Evolutionary conservation across 2,888 invertebrate genomes (phyloP).

Genomic region (Pristionchus japonicus): DNA sequence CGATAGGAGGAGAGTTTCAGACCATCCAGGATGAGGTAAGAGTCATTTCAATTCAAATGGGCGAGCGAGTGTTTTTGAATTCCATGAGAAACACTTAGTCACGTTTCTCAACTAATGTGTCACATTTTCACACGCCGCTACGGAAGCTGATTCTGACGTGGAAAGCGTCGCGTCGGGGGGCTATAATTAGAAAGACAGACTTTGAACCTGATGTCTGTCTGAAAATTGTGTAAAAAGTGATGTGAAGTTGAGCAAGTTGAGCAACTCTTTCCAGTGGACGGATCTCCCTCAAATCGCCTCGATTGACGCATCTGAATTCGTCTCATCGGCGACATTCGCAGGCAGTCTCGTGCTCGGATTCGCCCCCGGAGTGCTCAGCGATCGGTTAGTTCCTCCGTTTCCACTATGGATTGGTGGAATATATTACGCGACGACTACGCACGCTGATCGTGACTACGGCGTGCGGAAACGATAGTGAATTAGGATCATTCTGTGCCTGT

Average conservation of each 20-base stretch:
- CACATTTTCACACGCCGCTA: neutral
- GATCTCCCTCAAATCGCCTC: slow-evolving; percentile 1
- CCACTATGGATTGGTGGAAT: no score
- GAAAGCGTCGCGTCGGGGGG: neutral
- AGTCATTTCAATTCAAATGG: no score
- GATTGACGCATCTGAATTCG: slow-evolving; percentile 23
- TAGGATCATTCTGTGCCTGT: no score
- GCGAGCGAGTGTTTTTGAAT: no score
- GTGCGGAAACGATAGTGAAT: no score
- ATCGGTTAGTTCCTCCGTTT: slow-evolving; percentile 22
- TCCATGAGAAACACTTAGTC: no score
- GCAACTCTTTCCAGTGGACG: neutral
- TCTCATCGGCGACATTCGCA: slow-evolving; percentile 19
- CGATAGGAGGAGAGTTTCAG: neutral
- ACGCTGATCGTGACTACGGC: no score
- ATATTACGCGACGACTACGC: no score
- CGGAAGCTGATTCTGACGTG: neutral
- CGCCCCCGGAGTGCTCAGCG: neutral
- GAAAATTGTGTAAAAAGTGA: neutral
- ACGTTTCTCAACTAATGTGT: neutral
- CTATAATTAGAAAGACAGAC: neutral
- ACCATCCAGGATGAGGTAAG: slow-evolving; percentile 42
- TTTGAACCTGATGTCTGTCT: no score
- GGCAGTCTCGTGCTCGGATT: slow-evolving; percentile 20
- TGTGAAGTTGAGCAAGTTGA: neutral